A percentile compares a stretch with the other conserved stretches of the same genome.
phyloP scores from a whole-genome alignment of 2,113 vertebrate species.

The Cinclus mexicanus region DNA sequence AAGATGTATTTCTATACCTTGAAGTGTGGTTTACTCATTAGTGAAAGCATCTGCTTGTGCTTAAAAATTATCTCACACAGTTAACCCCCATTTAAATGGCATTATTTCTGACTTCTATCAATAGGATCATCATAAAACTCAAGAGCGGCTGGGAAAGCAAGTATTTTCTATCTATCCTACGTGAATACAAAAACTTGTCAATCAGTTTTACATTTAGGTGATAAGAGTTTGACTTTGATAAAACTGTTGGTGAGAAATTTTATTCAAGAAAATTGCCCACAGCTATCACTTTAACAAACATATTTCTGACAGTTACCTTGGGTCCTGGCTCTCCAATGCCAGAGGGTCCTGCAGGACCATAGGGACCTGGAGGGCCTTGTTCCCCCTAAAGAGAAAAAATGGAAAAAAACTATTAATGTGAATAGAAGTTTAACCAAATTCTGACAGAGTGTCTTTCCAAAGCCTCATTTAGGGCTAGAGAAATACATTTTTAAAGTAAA shows the following conservation, averaged over 20 bases:
- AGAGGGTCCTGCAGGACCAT: slow-evolving; percentile 77
- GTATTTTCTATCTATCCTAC: neutral
- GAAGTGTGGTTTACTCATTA: neutral
- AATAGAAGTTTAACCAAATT: neutral
- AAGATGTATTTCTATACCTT: neutral
- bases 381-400: slow-evolving; percentile 63
- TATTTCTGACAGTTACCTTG: slow-evolving; percentile 74
- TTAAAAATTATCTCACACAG: neutral
- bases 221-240: neutral
- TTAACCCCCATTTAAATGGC: neutral
- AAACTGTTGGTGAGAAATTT: neutral
- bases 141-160: neutral
- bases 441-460: neutral
- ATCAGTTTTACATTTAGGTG: neutral
- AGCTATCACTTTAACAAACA: neutral
- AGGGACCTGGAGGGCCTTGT: slow-evolving; percentile 76
- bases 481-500: neutral
- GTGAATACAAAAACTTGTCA: neutral
- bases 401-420: neutral
- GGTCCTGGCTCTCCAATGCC: slow-evolving; percentile 83
- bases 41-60: neutral
- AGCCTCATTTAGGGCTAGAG: neutral
- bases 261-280: neutral
- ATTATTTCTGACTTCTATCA: neutral
- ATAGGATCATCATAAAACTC: neutral